Conservation (phyloP, 2,113 vertebrate species). For the Melanerpes aurifrons region DNA sequence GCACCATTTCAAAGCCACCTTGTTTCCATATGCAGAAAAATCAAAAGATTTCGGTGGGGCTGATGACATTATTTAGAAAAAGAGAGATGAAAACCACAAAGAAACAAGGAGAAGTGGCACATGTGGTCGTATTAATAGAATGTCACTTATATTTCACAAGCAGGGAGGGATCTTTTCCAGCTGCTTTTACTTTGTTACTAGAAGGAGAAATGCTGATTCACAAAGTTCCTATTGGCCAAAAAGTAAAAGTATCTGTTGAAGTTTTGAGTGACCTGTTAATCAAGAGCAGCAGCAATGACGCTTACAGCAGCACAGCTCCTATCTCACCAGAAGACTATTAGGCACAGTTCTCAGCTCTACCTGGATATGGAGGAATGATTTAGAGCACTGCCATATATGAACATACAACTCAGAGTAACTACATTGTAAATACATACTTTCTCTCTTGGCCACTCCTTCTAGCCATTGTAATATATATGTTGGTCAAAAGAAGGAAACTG, state of each 20-base stretch:
- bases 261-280: neutral
- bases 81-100: constrained; percentile 25
- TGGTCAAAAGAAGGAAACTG: neutral
- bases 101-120: constrained; percentile 11
- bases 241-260: constrained; percentile 26
- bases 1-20: constrained; percentile 40
- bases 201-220: constrained; percentile 33
- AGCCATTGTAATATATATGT: neutral
- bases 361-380: neutral
- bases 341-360: neutral
- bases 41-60: constrained; percentile 53
- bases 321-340: neutral
- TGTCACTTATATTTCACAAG: neutral
- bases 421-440: neutral
- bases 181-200: neutral
- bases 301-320: neutral
- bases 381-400: neutral
- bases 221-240: neutral
- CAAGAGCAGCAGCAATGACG: neutral
- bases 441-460: neutral
- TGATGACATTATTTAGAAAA: constrained; percentile 14
- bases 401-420: constrained; percentile 18
- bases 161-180: neutral
- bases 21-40: constrained; percentile 69
- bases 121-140: neutral